These are phyloP conservation scores for Actinia equina DNA, from an alignment of 64 coral and sea anemone genomes.

Conservation along the genomic window DNA sequence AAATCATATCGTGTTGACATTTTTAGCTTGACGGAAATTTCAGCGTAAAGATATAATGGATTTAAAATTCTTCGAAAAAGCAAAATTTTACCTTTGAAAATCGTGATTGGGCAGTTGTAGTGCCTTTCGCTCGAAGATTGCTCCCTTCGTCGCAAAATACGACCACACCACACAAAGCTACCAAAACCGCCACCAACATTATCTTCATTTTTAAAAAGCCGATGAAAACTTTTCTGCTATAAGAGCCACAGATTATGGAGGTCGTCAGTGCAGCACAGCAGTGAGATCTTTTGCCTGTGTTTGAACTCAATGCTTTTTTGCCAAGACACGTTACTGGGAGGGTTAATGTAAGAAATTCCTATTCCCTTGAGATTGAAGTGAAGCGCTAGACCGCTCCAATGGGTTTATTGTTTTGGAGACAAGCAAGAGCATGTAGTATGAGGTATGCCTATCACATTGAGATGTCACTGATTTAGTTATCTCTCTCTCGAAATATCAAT, in stretches of 20 bases:
- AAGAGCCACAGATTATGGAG: not conserved
- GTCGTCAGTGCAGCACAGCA: too few species aligned
- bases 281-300: not conserved
- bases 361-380: not conserved
- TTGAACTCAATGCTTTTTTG: not conserved
- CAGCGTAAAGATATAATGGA: too few species aligned
- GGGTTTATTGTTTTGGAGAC: not conserved
- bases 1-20: too few species aligned
- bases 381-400: not conserved
- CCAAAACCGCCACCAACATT: not conserved
- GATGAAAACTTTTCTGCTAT: not conserved
- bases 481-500: not conserved
- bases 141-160: not conserved
- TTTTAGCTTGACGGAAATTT: not conserved
- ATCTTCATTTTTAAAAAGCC: not conserved
- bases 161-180: not conserved
- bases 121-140: not conserved
- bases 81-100: too few species aligned
- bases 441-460: not conserved
- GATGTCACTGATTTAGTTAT: not conserved
- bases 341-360: not conserved
- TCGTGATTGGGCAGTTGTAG: not conserved
- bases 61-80: too few species aligned
- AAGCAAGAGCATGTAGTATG: not conserved
- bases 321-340: not conserved